A percentile compares a stretch with the other conserved stretches of the same genome.
These are phyloP conservation scores for Drosophila subsilvestris DNA, from an alignment of 2,888 invertebrate genomes.

Conservation along the genomic window DNA sequence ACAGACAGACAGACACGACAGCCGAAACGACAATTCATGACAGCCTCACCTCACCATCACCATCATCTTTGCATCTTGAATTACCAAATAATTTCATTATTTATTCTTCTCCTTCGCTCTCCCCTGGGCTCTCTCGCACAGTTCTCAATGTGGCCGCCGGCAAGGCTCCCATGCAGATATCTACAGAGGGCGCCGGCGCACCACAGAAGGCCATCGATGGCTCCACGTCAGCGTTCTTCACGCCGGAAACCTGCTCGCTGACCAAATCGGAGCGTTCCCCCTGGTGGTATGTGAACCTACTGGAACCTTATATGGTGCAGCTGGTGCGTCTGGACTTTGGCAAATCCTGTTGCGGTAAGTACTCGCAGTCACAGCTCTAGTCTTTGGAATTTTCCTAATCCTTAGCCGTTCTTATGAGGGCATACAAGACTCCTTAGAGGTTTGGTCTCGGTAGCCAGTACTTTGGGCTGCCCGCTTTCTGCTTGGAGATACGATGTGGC, in stretches of 20 bases:
- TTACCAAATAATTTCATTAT: constrained; percentile 23
- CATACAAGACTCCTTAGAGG: too few species aligned
- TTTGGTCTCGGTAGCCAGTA: too few species aligned
- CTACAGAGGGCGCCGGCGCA: constrained; percentile 91
- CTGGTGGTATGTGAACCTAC: constrained; percentile 97
- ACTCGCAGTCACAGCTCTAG: too few species aligned
- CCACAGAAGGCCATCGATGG: constrained; percentile 96
- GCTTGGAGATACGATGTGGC: too few species aligned
- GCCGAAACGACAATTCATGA: constrained; percentile 29
- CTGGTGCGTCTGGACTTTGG: constrained; percentile 95
- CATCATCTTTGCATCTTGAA: constrained; percentile 20
- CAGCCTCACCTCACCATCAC: constrained; percentile 21
- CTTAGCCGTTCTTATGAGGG: too few species aligned
- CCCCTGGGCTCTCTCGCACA: constrained; percentile 84
- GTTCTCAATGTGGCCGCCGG: constrained; percentile 97
- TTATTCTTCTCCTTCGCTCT: not conserved
- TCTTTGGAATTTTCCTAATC: too few species aligned
- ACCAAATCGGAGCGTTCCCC: constrained; percentile 93
- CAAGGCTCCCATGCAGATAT: constrained; percentile 97
- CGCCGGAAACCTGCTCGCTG: constrained; percentile 93
- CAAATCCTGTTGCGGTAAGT: constrained; percentile 95
- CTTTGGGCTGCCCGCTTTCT: too few species aligned
- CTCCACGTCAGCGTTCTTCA: constrained; percentile 93
- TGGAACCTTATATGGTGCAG: constrained; percentile 98
- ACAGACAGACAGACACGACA: constrained; percentile 23